A percentile compares a stretch with the other conserved stretches of the same genome.
Evolutionary conservation across 2,797 vertebrate species (phyloP).

Genomic region (Streptopelia turtur): DNA sequence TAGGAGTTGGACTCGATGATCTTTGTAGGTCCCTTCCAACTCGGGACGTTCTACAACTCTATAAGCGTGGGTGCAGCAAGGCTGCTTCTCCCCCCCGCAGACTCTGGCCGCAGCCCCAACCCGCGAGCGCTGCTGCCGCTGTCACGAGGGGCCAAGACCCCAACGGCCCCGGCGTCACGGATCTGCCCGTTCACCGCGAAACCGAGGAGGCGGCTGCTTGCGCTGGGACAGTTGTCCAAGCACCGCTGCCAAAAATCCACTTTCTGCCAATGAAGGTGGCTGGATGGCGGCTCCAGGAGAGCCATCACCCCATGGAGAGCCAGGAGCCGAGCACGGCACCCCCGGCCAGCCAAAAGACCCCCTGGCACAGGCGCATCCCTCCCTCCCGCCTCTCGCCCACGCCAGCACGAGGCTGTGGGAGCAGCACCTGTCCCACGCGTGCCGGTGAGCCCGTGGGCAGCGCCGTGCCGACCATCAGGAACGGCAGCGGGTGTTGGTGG

Average conservation of each 20-base stretch:
- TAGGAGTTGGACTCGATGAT: too few species aligned
- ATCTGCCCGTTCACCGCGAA: accelerated
- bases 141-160: background rate
- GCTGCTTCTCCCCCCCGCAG: background rate
- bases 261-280: background rate
- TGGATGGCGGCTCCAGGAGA: background rate
- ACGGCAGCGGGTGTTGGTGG: background rate
- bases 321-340: background rate
- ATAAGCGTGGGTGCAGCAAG: accelerated
- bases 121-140: accelerated
- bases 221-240: background rate
- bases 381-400: background rate
- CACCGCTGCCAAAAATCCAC: background rate
- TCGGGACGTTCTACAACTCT: too few species aligned
- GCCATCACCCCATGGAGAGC: background rate
- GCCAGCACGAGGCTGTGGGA: background rate
- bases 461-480: background rate
- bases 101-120: background rate
- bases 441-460: background rate
- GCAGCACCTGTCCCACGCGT: background rate
- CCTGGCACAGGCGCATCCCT: accelerated
- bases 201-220: accelerated
- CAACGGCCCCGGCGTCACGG: accelerated
- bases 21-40: too few species aligned
- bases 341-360: background rate